phyloP scores from a whole-genome alignment of 2,888 invertebrate genomes.

The Drosophila longiperda region DNA sequence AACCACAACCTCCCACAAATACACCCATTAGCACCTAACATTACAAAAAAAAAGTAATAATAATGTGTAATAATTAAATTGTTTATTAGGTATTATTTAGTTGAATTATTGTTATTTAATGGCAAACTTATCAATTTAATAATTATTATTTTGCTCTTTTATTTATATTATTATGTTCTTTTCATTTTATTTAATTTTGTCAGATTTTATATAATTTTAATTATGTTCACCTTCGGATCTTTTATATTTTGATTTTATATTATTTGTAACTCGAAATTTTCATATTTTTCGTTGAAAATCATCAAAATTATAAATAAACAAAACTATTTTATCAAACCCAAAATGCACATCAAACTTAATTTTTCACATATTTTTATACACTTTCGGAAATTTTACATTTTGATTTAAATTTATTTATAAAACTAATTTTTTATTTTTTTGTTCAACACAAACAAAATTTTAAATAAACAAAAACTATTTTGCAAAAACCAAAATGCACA shows the following conservation, averaged over 20 bases:
- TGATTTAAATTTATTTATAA: conserved; percentile 48
- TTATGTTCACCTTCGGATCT: conserved; percentile 29
- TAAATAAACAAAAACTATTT: conserved; percentile 58
- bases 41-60: conserved; percentile 18
- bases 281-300: conserved; percentile 44
- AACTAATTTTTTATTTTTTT: conserved; percentile 37
- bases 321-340: conserved; percentile 10
- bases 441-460: conserved; percentile 55
- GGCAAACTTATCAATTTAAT: conserved; percentile 28
- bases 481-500: conserved; percentile 1
- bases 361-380: conserved; percentile 39
- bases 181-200: conserved; percentile 26
- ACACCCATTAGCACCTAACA: conserved; percentile 29
- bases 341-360: conserved; percentile 27
- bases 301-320: conserved; percentile 69
- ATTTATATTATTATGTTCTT: conserved; percentile 41
- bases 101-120: conserved; percentile 62
- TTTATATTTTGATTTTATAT: conserved; percentile 40
- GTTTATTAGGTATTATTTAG: conserved; percentile 62
- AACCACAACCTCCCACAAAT: not conserved
- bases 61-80: conserved; percentile 34
- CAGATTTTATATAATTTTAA: conserved; percentile 12
- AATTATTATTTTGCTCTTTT: conserved; percentile 42
- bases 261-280: conserved; percentile 39
- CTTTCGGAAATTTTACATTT: conserved; percentile 26